A percentile compares a stretch with the other conserved stretches of the same genome.
phyloP scores from a whole-genome alignment of 2,113 vertebrate genomes.

The Perca fluviatilis region DNA sequence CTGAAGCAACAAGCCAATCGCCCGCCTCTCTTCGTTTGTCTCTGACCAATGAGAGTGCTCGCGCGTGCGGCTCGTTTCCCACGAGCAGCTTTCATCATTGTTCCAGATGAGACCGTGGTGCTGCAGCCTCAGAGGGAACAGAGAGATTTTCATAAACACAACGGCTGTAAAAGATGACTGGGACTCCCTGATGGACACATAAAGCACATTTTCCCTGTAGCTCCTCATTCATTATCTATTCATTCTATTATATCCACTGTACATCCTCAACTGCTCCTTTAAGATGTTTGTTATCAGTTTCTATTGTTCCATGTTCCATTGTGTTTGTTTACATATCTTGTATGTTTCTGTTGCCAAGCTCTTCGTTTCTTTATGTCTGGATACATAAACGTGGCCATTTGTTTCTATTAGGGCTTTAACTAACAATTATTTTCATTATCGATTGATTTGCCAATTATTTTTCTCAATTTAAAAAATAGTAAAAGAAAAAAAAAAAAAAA shows the following conservation, averaged over 20 bases:
- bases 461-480: not conserved
- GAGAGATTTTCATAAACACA: constrained; percentile 50
- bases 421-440: not conserved
- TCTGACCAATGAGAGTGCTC: constrained; percentile 56
- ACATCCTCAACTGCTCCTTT: not conserved
- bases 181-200: constrained; percentile 14
- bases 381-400: not conserved
- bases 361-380: not conserved
- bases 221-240: not conserved
- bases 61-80: constrained; percentile 27
- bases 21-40: constrained; percentile 21
- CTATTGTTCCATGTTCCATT: not conserved
- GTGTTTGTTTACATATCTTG: not conserved
- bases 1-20: constrained; percentile 52
- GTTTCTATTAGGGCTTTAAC: not conserved
- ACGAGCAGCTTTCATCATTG: constrained; percentile 59
- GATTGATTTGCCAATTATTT: not conserved
- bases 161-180: constrained; percentile 3
- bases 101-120: constrained; percentile 47
- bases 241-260: too few species aligned
- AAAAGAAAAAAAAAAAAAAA: too few species aligned
- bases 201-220: not conserved
- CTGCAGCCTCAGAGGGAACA: constrained; percentile 32
- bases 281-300: not conserved
- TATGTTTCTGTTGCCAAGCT: not conserved